phyloP scores from a whole-genome alignment of 2,113 vertebrate genomes.

The Pseudorhombus dupliciocellatus region DNA sequence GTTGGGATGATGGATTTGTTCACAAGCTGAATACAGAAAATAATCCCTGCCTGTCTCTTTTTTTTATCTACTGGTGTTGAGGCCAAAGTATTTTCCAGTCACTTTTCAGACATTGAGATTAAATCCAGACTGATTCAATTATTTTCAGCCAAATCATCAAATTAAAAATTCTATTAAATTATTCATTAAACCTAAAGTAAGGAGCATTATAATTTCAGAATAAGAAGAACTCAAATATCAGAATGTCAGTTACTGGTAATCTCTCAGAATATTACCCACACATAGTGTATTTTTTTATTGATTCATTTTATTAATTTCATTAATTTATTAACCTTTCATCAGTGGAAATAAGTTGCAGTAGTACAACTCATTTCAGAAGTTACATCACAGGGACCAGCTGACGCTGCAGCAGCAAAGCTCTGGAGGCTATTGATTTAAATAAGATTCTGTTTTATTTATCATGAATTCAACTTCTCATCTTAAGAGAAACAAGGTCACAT shows the following conservation, averaged over 20 bases:
- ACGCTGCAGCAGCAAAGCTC: background rate
- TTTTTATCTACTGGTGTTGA: background rate
- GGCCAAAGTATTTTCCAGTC: background rate
- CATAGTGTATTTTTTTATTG: background rate
- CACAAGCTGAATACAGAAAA: slow-evolving; percentile 43
- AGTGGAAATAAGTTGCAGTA: background rate
- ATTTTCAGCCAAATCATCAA: no score
- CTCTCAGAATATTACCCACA: background rate
- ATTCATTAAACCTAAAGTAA: no score
- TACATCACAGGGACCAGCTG: background rate
- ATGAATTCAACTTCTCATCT: background rate
- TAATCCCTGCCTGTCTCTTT: slow-evolving; percentile 9
- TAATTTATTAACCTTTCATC: background rate
- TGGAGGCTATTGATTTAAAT: background rate
- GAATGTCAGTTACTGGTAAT: no score
- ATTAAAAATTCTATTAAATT: no score
- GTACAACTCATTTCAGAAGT: no score
- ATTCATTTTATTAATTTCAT: background rate
- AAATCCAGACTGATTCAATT: no score
- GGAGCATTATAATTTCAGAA: no score
- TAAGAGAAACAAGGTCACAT: background rate
- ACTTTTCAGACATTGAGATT: no score
- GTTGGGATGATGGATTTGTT: slow-evolving; percentile 25
- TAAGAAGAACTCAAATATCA: no score
- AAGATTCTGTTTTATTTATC: background rate